Percentiles rank a stretch among this genome's conserved stretches.
Evolutionary conservation across 2,797 vertebrate species (phyloP).

Genomic region (Tympanoctomys barrerae): DNA sequence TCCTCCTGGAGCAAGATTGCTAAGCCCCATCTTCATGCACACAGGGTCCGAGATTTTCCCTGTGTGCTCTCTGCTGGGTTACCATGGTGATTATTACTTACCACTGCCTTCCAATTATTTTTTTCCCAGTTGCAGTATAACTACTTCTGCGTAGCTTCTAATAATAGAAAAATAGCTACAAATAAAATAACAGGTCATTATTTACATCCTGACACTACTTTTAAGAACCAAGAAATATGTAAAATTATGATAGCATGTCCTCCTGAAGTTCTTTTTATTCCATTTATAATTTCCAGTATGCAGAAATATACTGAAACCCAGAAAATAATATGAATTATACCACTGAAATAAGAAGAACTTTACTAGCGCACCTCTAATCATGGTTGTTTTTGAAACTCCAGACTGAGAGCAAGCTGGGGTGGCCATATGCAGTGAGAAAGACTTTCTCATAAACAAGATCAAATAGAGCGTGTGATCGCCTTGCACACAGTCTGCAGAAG

Average conservation of each 20-base stretch:
- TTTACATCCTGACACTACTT: neutral
- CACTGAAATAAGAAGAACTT: neutral
- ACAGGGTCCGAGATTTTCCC: neutral
- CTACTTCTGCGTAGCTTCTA: neutral
- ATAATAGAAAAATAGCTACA: slow-evolving; percentile 11
- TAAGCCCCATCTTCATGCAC: neutral
- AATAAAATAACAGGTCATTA: neutral
- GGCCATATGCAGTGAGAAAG: neutral
- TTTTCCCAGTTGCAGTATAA: neutral
- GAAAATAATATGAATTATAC: slow-evolving; percentile 59
- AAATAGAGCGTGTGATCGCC: neutral
- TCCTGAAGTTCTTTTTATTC: slow-evolving; percentile 36
- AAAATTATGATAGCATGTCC: slow-evolving; percentile 22
- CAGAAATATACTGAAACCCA: slow-evolving; percentile 46
- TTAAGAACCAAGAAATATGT: slow-evolving; percentile 64
- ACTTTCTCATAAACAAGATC: slow-evolving; percentile 62
- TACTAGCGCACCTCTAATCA: neutral
- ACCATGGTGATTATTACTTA: slow-evolving; percentile 53
- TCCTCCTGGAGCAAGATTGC: neutral
- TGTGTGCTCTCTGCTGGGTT: neutral
- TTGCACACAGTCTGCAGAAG: neutral
- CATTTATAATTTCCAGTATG: neutral
- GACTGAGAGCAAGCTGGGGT: slow-evolving; percentile 8
- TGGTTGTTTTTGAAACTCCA: slow-evolving; percentile 58
- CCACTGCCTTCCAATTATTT: neutral